Base-by-base conservation (phyloP, 2,113 vertebrate genomes). In the Centropus bengalensis region DNA sequence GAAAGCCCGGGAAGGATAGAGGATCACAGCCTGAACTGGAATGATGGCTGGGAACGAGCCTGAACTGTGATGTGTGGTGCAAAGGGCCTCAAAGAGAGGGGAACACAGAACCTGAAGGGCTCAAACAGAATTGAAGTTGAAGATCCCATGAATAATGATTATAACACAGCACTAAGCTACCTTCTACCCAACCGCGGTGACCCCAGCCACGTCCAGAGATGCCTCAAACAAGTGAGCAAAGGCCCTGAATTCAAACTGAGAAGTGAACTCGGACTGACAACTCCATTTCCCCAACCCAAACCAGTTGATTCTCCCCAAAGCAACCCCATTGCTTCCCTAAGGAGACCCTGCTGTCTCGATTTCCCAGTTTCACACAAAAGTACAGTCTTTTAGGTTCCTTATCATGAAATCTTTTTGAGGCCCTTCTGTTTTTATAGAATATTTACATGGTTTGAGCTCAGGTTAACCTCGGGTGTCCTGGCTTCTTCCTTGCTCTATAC, bases 81-180 rank as follows among this genome's bases (percentile, higher is more conserved):
- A 0, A 13, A 0, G 8, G 23, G 27, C 44, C n/a, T 45, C 9
- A 2, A 8, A 59, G 60, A 21, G 24, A 88, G 40, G 42, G 49
- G 89, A 82, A 56, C 0, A 7, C 17, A 9, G 55, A 45, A 69
- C 32, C 40, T 78, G n/a, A 82, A 63, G 22, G 44, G 22, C 28
- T 66, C 18, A 21, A 63, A 82, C 5, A 59, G 24, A 89, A 64
- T 7, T 18, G 11, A 68, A 45, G 58, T 30, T 91, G 8, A 26
- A 7, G 62, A 36, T 16, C 27, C 45, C 30, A 56, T 10, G 23
- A 86, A 32, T 33, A 45, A 60, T 79, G 73, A 74, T 28, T 77
- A 52, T 14, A 83, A 24, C 9, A 14, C 13, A 24, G 91, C 60
- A 27, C 26, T 62, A 60, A 0, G 1, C 33, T 63, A 49, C 68